These are phyloP conservation scores for Oscheius sp. DNA, from an alignment of 1,140 invertebrate genomes.

Conservation along the genomic window DNA sequence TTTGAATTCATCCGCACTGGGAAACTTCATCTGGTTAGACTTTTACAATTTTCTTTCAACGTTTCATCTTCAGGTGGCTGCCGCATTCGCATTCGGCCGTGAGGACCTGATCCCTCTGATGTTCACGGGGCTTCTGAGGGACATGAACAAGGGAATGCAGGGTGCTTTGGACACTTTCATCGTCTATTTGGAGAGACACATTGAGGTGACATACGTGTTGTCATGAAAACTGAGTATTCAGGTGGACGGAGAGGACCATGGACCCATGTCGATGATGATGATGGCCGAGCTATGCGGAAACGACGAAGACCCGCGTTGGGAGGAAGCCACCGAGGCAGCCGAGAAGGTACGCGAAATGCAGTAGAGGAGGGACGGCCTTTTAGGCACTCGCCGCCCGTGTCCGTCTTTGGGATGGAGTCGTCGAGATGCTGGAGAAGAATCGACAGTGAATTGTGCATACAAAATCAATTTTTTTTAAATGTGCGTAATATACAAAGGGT, in stretches of 20 bases:
- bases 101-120: slow-evolving; percentile 38
- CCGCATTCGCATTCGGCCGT: slow-evolving; percentile 35
- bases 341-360: too few species aligned
- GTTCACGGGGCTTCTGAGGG: slow-evolving; percentile 34
- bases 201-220: too few species aligned
- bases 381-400: slow-evolving; percentile 32
- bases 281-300: slow-evolving; percentile 31
- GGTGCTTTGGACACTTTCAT: slow-evolving; percentile 36
- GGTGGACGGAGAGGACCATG: slow-evolving; percentile 38
- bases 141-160: slow-evolving; percentile 33
- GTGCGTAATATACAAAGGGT: too few species aligned
- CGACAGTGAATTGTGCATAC: too few species aligned
- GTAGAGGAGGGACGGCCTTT: too few species aligned
- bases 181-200: slow-evolving; percentile 41
- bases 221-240: too few species aligned
- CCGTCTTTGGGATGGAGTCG: slow-evolving; percentile 35
- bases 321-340: slow-evolving; percentile 31
- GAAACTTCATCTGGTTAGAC: slow-evolving; percentile 15
- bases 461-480: too few species aligned
- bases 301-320: slow-evolving; percentile 27
- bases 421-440: not conserved
- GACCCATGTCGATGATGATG: slow-evolving; percentile 29
- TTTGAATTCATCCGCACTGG: slow-evolving; percentile 27
- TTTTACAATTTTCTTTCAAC: too few species aligned
- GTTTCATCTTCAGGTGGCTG: too few species aligned